A percentile compares a stretch with the other conserved stretches of the same genome.
Evolutionary conservation across 2,888 invertebrate species (phyloP).

Genomic region (Caenorhabditis drosophilae): DNA sequence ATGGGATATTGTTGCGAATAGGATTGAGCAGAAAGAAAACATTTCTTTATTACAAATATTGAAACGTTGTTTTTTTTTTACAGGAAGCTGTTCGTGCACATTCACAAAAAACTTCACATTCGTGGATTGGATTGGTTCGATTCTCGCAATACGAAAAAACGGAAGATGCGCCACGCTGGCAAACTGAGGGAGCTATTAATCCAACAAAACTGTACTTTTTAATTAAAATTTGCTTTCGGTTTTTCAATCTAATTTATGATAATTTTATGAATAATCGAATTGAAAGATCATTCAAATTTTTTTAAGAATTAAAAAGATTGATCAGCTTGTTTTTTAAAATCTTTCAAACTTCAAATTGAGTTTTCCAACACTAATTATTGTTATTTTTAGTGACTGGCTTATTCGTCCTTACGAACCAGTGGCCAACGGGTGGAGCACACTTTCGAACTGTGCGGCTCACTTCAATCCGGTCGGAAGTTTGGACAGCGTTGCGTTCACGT

Average conservation of each 20-base stretch:
- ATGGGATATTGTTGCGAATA: background rate
- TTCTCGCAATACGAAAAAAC: conserved; percentile 21
- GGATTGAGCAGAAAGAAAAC: background rate
- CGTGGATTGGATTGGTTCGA: conserved; percentile 44
- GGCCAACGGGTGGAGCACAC: conserved; percentile 41
- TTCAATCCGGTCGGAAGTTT: conserved; percentile 23
- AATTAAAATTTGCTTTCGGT: background rate
- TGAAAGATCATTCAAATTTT: too few relatives aligned
- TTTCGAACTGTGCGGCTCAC: conserved; percentile 48
- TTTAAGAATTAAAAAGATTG: too few relatives aligned
- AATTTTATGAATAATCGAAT: background rate
- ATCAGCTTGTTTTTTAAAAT: too few relatives aligned
- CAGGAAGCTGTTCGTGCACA: conserved; percentile 31
- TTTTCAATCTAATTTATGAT: background rate
- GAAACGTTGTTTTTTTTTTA: background rate
- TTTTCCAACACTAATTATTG: background rate
- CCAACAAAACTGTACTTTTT: conserved; percentile 27
- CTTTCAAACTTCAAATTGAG: too few relatives aligned
- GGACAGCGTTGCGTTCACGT: conserved; percentile 28
- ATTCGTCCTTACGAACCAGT: conserved; percentile 36
- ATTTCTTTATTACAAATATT: background rate
- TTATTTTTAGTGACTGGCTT: conserved; percentile 43
- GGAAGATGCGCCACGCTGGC: conserved; percentile 26
- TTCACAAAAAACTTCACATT: conserved; percentile 21
- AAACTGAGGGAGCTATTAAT: conserved; percentile 34